Conservation (phyloP, 2,888 invertebrate species). For the Hirtodrosophila alboralis region DNA sequence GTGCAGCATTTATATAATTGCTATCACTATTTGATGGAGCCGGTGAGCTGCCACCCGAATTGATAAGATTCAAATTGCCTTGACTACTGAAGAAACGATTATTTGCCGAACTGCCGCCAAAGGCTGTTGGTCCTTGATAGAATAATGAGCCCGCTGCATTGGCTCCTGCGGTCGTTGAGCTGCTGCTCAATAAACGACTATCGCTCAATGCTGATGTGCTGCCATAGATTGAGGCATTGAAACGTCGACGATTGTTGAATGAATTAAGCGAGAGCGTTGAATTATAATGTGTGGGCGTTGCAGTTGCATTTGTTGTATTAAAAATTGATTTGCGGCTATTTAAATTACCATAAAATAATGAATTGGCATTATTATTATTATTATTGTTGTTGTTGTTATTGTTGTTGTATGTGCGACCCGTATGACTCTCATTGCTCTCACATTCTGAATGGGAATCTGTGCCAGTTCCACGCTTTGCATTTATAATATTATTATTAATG, state of each 20-base stretch:
- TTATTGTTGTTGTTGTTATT: slow-evolving; percentile 13
- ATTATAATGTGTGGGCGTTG: slow-evolving; percentile 69
- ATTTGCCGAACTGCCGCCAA: slow-evolving; percentile 89
- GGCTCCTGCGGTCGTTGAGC: slow-evolving; percentile 9
- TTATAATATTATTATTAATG: slow-evolving; percentile 42
- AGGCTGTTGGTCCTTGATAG: slow-evolving; percentile 90
- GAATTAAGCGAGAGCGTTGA: slow-evolving; percentile 83
- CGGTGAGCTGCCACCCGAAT: slow-evolving; percentile 56
- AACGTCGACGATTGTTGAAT: slow-evolving; percentile 80
- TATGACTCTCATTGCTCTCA: slow-evolving; percentile 47
- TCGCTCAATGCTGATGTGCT: slow-evolving; percentile 84
- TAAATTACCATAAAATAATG: slow-evolving; percentile 82
- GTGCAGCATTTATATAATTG: slow-evolving; percentile 32
- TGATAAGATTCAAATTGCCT: slow-evolving; percentile 72
- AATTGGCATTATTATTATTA: slow-evolving; percentile 34
- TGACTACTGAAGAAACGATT: slow-evolving; percentile 75
- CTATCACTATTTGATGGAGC: slow-evolving; percentile 67
- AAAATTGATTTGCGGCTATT: slow-evolving; percentile 83
- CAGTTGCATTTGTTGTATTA: slow-evolving; percentile 24
- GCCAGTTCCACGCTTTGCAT: slow-evolving; percentile 15
- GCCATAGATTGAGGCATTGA: slow-evolving; percentile 83
- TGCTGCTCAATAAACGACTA: slow-evolving; percentile 75
- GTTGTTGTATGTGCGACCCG: slow-evolving; percentile 20
- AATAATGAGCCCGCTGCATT: slow-evolving; percentile 85
- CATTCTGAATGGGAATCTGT: slow-evolving; percentile 55